Base-by-base conservation (phyloP, 1,140 invertebrate species). In the Triops cancriformis region DNA sequence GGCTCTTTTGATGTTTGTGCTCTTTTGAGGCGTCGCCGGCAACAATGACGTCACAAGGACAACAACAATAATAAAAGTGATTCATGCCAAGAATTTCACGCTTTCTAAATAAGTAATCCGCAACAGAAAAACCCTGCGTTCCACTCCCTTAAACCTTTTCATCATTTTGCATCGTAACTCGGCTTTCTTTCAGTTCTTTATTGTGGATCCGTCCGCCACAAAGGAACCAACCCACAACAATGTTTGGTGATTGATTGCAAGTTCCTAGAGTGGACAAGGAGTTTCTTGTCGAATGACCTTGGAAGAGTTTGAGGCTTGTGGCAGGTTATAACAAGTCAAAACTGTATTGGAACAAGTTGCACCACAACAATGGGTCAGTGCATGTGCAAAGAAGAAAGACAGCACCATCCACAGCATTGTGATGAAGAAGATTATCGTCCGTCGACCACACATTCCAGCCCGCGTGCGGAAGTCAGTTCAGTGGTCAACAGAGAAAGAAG, bases 321-420 rank as follows among this genome's bases (percentile, higher is more conserved):
- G 2, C 7, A 37, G 7, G 31, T 2, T 37, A 37, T 37, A 37
- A 37, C 31, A 37, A 37, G 31, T 37, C 31, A 37, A 37, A 7
- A 37, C 31, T 37, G 31, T 37, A 4, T 7, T 37, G 31, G 5
- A 64, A n/a, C 23, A n/a, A 64, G 9, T 6, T 5, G 23, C 18
- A 37, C 23, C n/a, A 45, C 64, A 43, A 80, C 76, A 78, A 82
- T 82, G 82, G 82, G 82, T 76, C 79, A 80, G 80, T 82, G 82
- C 79, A 45, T 82, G 76, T 82, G 82, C 76, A 81, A 82, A 80
- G 81, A 82, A 74, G 81, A 81, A 80, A 77, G 79, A 26, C 42
- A 41, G 23, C 75, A 76, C 11, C 31, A 73, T 37, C n/a, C 72
- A 18, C 77, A 45, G 31, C 73, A 42, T 74, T 64, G 74, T 18